Evolutionary conservation across 1,140 invertebrate genomes (phyloP).

Genomic region (Hydropsyche tenuis): DNA sequence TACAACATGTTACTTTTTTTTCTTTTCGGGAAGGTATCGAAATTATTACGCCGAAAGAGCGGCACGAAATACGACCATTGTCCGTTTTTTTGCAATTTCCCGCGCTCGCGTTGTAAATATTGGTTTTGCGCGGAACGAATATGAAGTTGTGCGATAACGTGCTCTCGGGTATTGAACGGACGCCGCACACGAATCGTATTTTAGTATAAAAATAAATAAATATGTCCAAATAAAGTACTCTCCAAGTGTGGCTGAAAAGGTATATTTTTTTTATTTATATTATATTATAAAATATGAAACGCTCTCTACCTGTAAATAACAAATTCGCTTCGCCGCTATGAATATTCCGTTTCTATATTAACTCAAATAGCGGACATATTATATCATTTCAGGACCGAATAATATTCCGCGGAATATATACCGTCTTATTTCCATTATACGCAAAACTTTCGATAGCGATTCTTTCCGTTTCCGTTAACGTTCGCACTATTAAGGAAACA

Average conservation of each 20-base stretch:
- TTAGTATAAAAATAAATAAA: neutral
- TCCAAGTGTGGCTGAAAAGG: too few relatives aligned
- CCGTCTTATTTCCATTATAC: neutral
- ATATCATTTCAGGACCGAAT: too few relatives aligned
- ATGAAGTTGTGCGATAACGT: neutral
- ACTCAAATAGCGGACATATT: too few relatives aligned
- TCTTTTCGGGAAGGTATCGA: too few relatives aligned
- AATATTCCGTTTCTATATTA: too few relatives aligned
- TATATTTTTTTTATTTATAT: neutral
- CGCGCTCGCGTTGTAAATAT: conserved; percentile 12
- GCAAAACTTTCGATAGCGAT: conserved; percentile 5
- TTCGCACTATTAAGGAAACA: neutral
- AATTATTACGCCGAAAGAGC: neutral
- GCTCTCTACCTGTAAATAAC: too few relatives aligned
- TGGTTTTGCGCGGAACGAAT: neutral
- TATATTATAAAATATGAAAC: too few relatives aligned
- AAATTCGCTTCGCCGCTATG: too few relatives aligned
- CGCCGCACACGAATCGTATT: conserved; percentile 1
- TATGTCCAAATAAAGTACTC: too few relatives aligned
- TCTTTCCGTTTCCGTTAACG: neutral
- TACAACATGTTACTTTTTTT: too few relatives aligned
- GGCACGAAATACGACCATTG: neutral
- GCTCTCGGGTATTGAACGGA: neutral
- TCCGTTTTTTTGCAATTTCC: neutral
- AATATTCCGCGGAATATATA: too few relatives aligned